These are phyloP conservation scores for Thereva unica DNA, from an alignment of 2,888 invertebrate species.

Conservation along the genomic window DNA sequence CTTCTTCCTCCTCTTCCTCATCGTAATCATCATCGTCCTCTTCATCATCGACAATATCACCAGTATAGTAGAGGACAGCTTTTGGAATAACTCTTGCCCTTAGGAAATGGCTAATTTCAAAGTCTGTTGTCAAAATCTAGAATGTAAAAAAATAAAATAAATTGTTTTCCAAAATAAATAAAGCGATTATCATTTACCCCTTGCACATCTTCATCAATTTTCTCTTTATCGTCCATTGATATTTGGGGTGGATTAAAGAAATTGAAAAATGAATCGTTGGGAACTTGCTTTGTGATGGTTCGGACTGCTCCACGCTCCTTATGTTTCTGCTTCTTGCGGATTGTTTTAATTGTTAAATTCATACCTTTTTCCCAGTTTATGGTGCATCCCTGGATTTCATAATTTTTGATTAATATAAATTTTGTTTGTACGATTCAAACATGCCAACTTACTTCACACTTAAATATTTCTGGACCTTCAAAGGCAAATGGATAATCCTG, in stretches of 20 bases:
- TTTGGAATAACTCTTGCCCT: slow-evolving; percentile 96
- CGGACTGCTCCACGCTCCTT: slow-evolving; percentile 92
- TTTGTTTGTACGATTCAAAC: background rate
- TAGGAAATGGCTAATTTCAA: slow-evolving; percentile 98
- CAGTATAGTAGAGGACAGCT: slow-evolving; percentile 95
- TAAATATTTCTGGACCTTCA: slow-evolving; percentile 79
- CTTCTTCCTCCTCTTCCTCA: slow-evolving; percentile 63
- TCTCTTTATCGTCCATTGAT: slow-evolving; percentile 73
- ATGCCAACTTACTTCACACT: slow-evolving; percentile 49
- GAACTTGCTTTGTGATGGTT: slow-evolving; percentile 93
- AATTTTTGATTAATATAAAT: slow-evolving; percentile 1
- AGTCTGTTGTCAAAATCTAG: slow-evolving; percentile 84
- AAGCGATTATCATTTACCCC: slow-evolving; percentile 46
- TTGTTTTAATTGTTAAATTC: slow-evolving; percentile 94
- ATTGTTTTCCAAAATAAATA: slow-evolving; percentile 10
- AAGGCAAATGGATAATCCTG: slow-evolving; percentile 90
- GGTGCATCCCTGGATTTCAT: slow-evolving; percentile 68
- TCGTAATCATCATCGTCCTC: slow-evolving; percentile 70
- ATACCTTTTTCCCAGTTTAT: slow-evolving; percentile 98
- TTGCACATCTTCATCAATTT: slow-evolving; percentile 85
- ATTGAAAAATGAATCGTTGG: slow-evolving; percentile 98
- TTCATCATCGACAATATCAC: slow-evolving; percentile 81
- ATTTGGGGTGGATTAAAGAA: slow-evolving; percentile 94
- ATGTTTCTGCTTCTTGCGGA: slow-evolving; percentile 98
- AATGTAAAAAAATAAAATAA: background rate